These are phyloP conservation scores for Leptosomus discolor DNA, from an alignment of 2,113 vertebrate species.

Conservation along the genomic window DNA sequence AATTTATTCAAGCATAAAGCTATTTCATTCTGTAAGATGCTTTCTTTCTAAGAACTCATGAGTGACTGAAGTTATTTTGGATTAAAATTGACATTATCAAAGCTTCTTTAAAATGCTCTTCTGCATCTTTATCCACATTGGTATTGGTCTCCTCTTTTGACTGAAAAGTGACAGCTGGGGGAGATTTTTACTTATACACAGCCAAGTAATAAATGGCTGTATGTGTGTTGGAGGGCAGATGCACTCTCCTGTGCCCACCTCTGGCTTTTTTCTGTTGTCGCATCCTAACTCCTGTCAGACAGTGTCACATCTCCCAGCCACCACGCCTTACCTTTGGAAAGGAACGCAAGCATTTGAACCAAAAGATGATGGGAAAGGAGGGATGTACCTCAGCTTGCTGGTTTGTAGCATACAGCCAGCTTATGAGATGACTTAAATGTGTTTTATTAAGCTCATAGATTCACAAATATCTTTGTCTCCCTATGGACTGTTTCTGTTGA, in stretches of 20 bases:
- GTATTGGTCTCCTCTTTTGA: neutral
- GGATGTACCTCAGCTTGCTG: neutral
- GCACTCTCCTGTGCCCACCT: neutral
- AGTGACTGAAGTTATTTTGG: neutral
- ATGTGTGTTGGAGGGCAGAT: neutral
- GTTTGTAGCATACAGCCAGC: neutral
- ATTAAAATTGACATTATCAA: neutral
- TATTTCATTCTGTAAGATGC: neutral
- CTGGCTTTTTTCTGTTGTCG: neutral
- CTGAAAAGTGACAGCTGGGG: neutral
- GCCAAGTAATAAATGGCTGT: neutral
- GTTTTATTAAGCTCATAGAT: neutral
- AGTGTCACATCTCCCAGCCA: neutral
- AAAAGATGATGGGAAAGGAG: neutral
- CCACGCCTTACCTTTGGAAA: neutral
- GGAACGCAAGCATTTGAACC: neutral
- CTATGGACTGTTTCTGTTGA: neutral
- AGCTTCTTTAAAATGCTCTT: neutral
- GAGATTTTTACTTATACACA: neutral
- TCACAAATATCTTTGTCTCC: neutral
- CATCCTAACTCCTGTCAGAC: neutral
- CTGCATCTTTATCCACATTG: accelerated
- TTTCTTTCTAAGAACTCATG: neutral
- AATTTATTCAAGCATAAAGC: neutral
- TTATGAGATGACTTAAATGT: neutral